A percentile compares a stretch with the other conserved stretches of the same genome.
Evolutionary conservation across 2,888 invertebrate species (phyloP).

Genomic region (Pinctada fucata): DNA sequence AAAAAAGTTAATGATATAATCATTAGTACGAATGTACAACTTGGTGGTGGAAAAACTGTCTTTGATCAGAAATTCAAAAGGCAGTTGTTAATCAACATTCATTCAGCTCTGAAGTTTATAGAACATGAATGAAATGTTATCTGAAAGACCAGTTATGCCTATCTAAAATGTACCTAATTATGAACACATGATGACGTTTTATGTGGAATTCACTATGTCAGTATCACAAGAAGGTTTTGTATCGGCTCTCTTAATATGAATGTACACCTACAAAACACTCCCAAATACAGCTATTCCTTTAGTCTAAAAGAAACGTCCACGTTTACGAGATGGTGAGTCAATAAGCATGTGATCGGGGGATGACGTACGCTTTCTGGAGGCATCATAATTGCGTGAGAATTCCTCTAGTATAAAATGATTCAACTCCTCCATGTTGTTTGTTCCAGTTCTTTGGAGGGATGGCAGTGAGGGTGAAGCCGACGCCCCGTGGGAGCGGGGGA

Average conservation of each 20-base stretch:
- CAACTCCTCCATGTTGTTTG: slow-evolving; percentile 79
- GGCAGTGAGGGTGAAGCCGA: slow-evolving; percentile 47
- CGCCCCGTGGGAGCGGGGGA: slow-evolving; percentile 64
- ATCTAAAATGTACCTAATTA: no score
- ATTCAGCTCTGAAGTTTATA: no score
- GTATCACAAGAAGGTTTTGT: not conserved
- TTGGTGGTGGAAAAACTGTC: no score
- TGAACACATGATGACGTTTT: no score
- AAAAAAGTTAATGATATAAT: no score
- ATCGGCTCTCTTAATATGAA: not conserved
- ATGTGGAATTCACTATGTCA: no score
- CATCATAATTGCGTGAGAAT: slow-evolving; percentile 83
- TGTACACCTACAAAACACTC: not conserved
- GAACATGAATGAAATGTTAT: no score
- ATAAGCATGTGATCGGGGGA: slow-evolving; percentile 82
- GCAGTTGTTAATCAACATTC: no score
- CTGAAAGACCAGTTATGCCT: no score
- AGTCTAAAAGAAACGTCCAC: slow-evolving; percentile 79
- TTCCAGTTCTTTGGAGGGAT: slow-evolving; percentile 54
- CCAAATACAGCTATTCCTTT: no score
- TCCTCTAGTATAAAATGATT: slow-evolving; percentile 84
- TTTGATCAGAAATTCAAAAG: no score
- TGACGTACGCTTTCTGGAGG: slow-evolving; percentile 76
- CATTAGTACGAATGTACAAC: no score
- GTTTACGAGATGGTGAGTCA: slow-evolving; percentile 88